Percentiles rank a stretch among this genome's conserved stretches.
phyloP scores from a whole-genome alignment of 2,113 vertebrate genomes.

The Oncorhynchus clarkii region DNA sequence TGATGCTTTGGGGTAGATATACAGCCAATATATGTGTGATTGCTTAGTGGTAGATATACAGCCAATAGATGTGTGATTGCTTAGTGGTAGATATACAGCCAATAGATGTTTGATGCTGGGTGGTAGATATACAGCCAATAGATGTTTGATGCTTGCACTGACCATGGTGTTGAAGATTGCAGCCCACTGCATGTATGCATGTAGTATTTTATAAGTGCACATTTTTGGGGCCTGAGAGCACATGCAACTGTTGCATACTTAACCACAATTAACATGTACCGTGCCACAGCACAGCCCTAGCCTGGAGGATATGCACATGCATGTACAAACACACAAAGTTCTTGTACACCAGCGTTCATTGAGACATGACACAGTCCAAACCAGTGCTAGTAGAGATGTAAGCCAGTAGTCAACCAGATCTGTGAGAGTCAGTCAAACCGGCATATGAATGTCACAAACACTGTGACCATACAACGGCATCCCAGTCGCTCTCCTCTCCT shows the following conservation, averaged over 20 bases:
- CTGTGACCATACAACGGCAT: too few species aligned
- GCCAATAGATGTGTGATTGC: too few species aligned
- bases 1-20: too few species aligned
- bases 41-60: too few species aligned
- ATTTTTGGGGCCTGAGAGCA: neutral
- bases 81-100: too few species aligned
- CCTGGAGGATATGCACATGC: neutral
- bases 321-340: neutral
- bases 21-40: too few species aligned
- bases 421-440: neutral
- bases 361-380: too few species aligned
- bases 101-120: too few species aligned
- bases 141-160: too few species aligned
- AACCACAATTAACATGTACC: constrained; percentile 2
- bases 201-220: neutral
- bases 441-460: neutral
- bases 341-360: too few species aligned
- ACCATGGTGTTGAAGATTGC: too few species aligned
- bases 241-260: neutral
- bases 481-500: neutral
- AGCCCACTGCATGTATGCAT: neutral
- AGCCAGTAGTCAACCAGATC: neutral
- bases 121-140: neutral
- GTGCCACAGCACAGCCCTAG: neutral
- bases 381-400: too few species aligned